A percentile compares a stretch with the other conserved stretches of the same genome.
Evolutionary conservation across 2,113 vertebrate species (phyloP).

Genomic region (Labeo catla): DNA sequence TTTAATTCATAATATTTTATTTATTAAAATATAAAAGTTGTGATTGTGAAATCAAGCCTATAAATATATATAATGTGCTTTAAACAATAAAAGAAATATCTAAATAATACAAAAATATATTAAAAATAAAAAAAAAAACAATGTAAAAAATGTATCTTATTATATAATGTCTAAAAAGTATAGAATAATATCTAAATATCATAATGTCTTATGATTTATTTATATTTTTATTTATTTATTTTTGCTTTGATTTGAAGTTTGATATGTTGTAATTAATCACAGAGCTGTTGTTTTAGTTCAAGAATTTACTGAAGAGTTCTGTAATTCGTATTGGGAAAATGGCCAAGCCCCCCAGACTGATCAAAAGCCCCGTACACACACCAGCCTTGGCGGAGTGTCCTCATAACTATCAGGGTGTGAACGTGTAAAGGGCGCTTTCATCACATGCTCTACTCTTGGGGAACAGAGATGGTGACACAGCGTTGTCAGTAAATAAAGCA

Average conservation of each 20-base stretch:
- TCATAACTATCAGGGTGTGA: slow-evolving; percentile 22
- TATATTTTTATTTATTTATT: not conserved
- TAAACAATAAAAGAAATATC: too few species aligned
- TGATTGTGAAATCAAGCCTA: not conserved
- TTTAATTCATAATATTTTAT: not conserved
- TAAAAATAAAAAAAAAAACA: too few species aligned
- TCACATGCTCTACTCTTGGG: slow-evolving; percentile 33
- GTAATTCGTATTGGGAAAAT: not conserved
- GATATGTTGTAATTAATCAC: slow-evolving; percentile 17
- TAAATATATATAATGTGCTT: not conserved
- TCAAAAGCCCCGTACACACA: not conserved
- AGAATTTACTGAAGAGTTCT: slow-evolving; percentile 1
- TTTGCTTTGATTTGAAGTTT: not conserved
- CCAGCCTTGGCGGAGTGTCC: not conserved
- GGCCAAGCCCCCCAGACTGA: not conserved
- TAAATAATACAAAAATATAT: too few species aligned
- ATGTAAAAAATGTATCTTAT: too few species aligned
- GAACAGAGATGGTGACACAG: slow-evolving; percentile 19
- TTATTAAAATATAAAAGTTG: not conserved
- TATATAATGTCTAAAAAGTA: too few species aligned
- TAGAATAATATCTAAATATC: too few species aligned
- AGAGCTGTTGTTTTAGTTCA: not conserved
- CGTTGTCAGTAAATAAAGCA: slow-evolving; percentile 52
- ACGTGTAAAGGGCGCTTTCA: slow-evolving; percentile 47
- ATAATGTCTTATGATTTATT: too few species aligned